Evolutionary conservation across 1,140 invertebrate species (phyloP), one percentile per base, ranked within the genome.

Genomic region (Zophobas morio): DNA sequence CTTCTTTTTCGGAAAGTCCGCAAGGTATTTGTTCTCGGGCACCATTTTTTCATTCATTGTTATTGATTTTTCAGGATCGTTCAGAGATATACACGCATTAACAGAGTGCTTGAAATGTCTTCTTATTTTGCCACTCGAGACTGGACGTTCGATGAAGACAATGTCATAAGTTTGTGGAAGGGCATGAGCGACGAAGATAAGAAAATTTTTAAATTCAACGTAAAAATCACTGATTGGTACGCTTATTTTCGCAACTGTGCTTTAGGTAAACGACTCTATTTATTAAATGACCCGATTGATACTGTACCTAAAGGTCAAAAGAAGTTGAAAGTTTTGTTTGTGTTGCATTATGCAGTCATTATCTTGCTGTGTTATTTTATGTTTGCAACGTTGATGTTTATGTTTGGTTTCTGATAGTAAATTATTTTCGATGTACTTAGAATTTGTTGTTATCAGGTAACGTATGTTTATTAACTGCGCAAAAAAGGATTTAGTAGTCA

Each of bases 261-360:
- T 33, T 42, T 47, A 8, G 54, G 56, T 4, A n/a, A 40, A 2
- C 33, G 53, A n/a, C 6, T 35, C 34, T 42, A 63, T 34, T 60
- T 75, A 33, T 2, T 77, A 33, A 72, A 57, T 6, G 66, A 76
- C 5, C n/a, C 6, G 5, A 3, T 51, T 1, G 77, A 75, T 40
- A 71, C 39, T n/a, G 51, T 6, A 32, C 37, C 40, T 0, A 6
- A 35, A 60, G 74, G 70, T 1, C 32, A 70, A 37, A 54, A 34
- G 8, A 42, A 47, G 8, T 4, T 70, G 6, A 46, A 47, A 42
- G 4, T 46, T 33, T 33, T 70, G 20, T 20, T 20, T 20, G 20
- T 20, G 20, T 20, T 20, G 20, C 20, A 20, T 20, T 20, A 20
- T 20, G 63, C 20, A 20, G 20, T 20, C 20, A 20, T 20, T 20